phyloP scores from a whole-genome alignment of 2,113 vertebrate species.

The Pachypanchax playfairii region DNA sequence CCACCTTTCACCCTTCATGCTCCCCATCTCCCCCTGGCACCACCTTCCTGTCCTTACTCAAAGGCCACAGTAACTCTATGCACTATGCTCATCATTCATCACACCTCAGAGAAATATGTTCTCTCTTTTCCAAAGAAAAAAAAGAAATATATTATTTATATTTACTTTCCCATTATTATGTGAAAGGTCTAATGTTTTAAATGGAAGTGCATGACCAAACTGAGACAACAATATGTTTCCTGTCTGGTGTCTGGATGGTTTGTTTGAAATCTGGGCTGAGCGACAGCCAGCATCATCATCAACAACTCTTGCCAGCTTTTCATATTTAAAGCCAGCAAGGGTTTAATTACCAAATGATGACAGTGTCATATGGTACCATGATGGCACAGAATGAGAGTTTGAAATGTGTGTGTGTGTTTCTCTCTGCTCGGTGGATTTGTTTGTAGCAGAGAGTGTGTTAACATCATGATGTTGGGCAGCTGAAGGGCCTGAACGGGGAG shows the following conservation, averaged over 20 bases:
- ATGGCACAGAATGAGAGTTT: constrained; percentile 83
- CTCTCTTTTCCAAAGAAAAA: neutral
- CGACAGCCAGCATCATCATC: constrained; percentile 81
- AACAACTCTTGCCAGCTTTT: constrained; percentile 89
- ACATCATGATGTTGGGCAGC: constrained; percentile 82
- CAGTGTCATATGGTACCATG: constrained; percentile 94
- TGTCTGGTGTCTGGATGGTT: constrained; percentile 64
- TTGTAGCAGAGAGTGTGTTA: constrained; percentile 38
- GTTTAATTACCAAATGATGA: constrained; percentile 99
- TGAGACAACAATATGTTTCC: constrained; percentile 71
- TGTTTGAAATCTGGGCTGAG: constrained; percentile 75
- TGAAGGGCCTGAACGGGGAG: constrained; percentile 72
- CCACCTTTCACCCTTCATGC: constrained; percentile 61
- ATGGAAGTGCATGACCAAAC: constrained; percentile 25
- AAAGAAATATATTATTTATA: too few relatives aligned
- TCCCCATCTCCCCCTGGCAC: constrained; percentile 59
- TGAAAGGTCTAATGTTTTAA: neutral
- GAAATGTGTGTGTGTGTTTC: constrained; percentile 30
- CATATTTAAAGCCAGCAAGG: constrained; percentile 95
- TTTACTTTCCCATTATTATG: too few relatives aligned
- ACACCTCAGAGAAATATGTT: neutral
- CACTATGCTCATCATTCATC: constrained; percentile 47
- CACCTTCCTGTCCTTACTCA: constrained; percentile 36
- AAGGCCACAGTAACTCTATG: constrained; percentile 43
- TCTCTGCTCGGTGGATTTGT: constrained; percentile 30